Conservation (phyloP, 2,113 vertebrate genomes). For the Fregata magnificens region DNA sequence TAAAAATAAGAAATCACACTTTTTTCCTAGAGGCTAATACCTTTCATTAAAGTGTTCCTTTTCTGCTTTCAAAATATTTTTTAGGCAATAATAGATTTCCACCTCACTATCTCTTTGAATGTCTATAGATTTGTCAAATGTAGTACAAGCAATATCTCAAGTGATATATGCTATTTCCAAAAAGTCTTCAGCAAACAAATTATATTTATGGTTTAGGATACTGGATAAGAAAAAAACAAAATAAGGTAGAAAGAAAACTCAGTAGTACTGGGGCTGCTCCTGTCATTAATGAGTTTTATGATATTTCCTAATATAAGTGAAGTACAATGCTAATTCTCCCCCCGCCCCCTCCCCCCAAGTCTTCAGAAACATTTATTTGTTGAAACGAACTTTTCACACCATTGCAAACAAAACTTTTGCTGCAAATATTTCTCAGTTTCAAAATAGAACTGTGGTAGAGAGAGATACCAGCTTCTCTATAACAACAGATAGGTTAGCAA, state of each 20-base stretch:
- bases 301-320: background rate
- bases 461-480: background rate
- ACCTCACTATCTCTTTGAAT: background rate
- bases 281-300: background rate
- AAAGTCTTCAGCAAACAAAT: background rate
- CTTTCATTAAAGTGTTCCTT: background rate
- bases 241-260: background rate
- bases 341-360: fast-evolving
- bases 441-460: background rate
- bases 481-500: background rate
- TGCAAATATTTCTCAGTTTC: background rate
- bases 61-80: background rate
- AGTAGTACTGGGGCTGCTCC: background rate
- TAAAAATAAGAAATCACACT: background rate
- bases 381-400: background rate
- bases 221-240: background rate
- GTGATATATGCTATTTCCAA: background rate
- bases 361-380: background rate
- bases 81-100: background rate
- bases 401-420: fast-evolving
- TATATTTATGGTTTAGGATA: background rate
- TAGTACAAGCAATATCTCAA: background rate
- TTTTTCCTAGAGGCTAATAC: background rate
- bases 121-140: background rate
- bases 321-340: background rate